phyloP scores from a whole-genome alignment of 1,140 invertebrate genomes.

The Halesus radiatus region DNA sequence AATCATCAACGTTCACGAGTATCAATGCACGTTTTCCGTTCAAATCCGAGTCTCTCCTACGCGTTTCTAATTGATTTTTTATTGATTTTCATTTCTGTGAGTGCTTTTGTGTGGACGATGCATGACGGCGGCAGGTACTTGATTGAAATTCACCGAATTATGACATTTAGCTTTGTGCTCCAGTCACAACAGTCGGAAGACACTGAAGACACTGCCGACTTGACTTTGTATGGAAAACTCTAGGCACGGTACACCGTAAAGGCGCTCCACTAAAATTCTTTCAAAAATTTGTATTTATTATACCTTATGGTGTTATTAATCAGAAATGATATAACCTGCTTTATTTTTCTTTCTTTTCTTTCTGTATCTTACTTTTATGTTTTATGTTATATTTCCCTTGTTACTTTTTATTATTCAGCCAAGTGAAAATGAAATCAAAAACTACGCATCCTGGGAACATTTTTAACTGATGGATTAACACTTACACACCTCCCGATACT shows the following conservation, averaged over 20 bases:
- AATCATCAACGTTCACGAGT: background rate
- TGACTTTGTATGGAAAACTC: background rate
- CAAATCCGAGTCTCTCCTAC: background rate
- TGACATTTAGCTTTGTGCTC: constrained; percentile 51
- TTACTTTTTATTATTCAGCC: no score
- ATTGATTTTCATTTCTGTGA: constrained; percentile 46
- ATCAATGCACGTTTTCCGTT: constrained; percentile 1
- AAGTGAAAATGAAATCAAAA: no score
- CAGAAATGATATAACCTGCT: no score
- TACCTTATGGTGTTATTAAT: no score
- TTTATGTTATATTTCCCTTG: no score
- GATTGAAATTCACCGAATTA: constrained; percentile 56
- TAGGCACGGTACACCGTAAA: background rate
- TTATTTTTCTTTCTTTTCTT: no score
- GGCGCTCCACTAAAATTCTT: constrained; percentile 1
- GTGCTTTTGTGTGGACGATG: constrained; percentile 45
- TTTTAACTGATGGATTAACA: no score
- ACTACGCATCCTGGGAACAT: no score
- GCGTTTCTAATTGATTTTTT: constrained; percentile 50
- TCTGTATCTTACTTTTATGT: no score
- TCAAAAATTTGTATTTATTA: no score
- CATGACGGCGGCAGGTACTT: constrained; percentile 51
- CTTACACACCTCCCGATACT: no score
- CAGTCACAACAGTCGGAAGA: background rate
- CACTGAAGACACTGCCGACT: background rate